Evolutionary conservation across 2,797 vertebrate species (phyloP).

Genomic region (Gadopsis marmoratus): DNA sequence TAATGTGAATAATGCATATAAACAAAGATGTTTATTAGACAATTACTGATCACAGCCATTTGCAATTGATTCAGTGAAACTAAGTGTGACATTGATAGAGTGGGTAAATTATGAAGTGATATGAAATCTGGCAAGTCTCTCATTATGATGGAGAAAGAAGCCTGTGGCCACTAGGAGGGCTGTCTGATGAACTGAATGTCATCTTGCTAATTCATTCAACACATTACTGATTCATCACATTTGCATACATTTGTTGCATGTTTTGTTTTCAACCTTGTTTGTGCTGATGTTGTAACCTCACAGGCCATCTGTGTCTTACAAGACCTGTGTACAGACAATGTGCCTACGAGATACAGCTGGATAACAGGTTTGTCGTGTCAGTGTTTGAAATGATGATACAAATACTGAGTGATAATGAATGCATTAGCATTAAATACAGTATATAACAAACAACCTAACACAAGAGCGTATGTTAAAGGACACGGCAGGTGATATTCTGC

Average conservation of each 20-base stretch:
- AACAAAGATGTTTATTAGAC: conserved; percentile 30
- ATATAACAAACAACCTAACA: background rate
- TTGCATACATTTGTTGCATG: conserved; percentile 59
- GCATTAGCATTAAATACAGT: background rate
- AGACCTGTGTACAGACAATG: conserved; percentile 19
- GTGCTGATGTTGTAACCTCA: conserved; percentile 61
- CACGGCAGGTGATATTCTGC: background rate
- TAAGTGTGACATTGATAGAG: conserved; percentile 42
- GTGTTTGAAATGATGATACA: conserved; percentile 32
- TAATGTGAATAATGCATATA: background rate
- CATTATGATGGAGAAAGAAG: conserved; percentile 38
- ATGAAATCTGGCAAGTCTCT: conserved; percentile 51
- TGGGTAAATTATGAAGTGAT: conserved; percentile 48
- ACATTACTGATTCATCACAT: conserved; percentile 68
- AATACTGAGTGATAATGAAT: conserved; percentile 12
- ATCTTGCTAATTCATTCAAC: conserved; percentile 65
- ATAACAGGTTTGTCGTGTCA: conserved; percentile 25
- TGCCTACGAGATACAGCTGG: conserved; percentile 23
- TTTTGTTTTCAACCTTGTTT: conserved; percentile 62
- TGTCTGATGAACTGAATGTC: conserved; percentile 58
- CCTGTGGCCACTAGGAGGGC: conserved; percentile 31
- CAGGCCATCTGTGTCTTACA: conserved; percentile 49
- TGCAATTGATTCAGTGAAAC: conserved; percentile 27
- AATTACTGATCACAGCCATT: conserved; percentile 33
- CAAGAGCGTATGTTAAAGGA: background rate